Base-by-base conservation (phyloP, 1,140 invertebrate species). In the Nasonia giraulti region DNA sequence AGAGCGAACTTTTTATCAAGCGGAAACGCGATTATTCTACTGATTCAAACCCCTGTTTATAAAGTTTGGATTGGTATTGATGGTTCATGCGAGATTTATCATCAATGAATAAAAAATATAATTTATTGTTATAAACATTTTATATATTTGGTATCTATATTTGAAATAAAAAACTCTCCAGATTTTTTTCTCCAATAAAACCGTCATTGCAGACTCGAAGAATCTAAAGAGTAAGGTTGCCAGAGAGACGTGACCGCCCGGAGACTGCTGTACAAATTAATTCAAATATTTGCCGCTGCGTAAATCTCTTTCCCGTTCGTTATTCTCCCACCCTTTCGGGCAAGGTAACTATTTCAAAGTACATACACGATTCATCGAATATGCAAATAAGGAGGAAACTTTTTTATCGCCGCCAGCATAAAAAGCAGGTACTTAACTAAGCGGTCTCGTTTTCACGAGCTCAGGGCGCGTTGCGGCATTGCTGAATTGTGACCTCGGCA, bases 281-380 rank as follows among this genome's bases (percentile, higher is more conserved):
- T 62, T 62, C 55, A 62, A 62, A 62, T 62, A 62, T 62, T 62
- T 62, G 55, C 55, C 55, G 55, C 55, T 62, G 55, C 7, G 55
- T 62, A 20, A 62, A 62, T 20, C 55, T 62, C 55, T n/a, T 62
- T n/a, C 20, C 55, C 55, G 0, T 55, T n/a, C 55, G 55, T 62
- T n/a, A 62, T 62, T 20, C 17, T 62, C 20, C 17, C 55, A 6
- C 55, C 7, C 55, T 62, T 62, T 62, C 55, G 7, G 20, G 14
- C 2, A 62, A 62, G 55, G 55, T 62, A 62, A 62, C 55, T 62
- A 62, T 62, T 62, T 62, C 55, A 62, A 62, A 62, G 55, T 62
- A 62, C 55, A 62, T 62, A n/a, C 55, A 62, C 55, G 55, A 62
- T 62, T 62, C 55, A 62, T 62, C 55, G 55, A 62, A 62, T 62